Base-by-base conservation (phyloP, 2,888 invertebrate genomes). In the Sipha maydis region DNA sequence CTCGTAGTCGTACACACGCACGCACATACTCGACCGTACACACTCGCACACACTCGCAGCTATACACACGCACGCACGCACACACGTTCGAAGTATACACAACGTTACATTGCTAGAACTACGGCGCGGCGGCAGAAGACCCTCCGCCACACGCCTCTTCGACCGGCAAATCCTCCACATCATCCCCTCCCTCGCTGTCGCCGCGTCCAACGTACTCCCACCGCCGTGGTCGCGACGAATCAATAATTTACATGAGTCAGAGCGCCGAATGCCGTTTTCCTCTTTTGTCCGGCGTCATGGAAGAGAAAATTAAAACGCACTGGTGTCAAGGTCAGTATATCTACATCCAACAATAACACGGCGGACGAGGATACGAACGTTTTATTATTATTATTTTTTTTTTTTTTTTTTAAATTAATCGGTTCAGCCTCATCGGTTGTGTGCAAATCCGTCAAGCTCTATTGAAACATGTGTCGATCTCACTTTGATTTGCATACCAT, bases 161-260 rank as follows among this genome's bases (percentile, higher is more conserved):
- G 1, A 11, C 34, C 83, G 31, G 5, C 25, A 48, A 48, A 48
- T 54, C 48, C 4, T 25, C 31, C 31, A 0, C 17, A 3, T 19
- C 82, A 28, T 5, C 14, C 71, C 5, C 11, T 5, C n/a, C 19
- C 67, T 21, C 34, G 4, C 28, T 54, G 11, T 54, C 83, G 25
- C 41, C 28, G 21, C 56, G 9, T 21, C 5, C 25, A 61, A 7
- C 61, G 61, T 25, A 2, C 61, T 61, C 61, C 61, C 61, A 5
- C 48, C 77, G 67, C 21, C 69, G 48, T 71, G 38, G 54, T 38
- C 86, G 41, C 41, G 80, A 75, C 79, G 79, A 86, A 86, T 86
- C 86, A 86, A 86, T 86, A 86, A 86, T 86, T 86, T 86, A 79
- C 86, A 56, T 86, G 86, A 86, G 86, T 86, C 86, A 86, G 86